These are phyloP conservation scores for Merluccius polli DNA, from an alignment of 2,797 vertebrate species.

Conservation along the genomic window DNA sequence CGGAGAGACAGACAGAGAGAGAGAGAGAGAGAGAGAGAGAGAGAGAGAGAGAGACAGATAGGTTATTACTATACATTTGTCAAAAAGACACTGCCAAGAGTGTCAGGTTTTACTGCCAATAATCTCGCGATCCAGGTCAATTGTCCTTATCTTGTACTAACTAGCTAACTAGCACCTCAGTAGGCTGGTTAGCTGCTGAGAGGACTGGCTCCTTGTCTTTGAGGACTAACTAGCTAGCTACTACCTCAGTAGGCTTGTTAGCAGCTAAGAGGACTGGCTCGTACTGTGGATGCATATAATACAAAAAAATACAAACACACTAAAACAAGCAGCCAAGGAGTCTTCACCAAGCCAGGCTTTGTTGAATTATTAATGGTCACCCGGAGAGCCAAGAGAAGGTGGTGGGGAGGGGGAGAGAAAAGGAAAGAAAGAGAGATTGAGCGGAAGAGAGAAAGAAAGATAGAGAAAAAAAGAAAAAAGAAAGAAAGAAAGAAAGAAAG, in stretches of 20 bases:
- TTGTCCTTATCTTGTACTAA: neutral
- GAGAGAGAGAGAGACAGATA: too few species aligned
- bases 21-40: too few species aligned
- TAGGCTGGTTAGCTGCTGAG: neutral
- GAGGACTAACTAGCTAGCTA: neutral
- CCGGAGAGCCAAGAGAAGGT: constrained; percentile 44
- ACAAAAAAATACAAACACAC: constrained; percentile 54
- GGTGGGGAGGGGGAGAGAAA: neutral
- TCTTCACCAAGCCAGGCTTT: constrained; percentile 38
- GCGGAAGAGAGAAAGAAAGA: too few species aligned
- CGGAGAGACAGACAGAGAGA: too few species aligned
- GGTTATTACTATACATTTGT: neutral
- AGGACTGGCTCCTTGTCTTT: too few species aligned
- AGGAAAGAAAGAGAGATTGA: neutral
- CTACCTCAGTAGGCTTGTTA: neutral
- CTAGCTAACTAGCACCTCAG: constrained; percentile 12
- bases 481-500: constrained; percentile 9
- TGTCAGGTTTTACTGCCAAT: neutral
- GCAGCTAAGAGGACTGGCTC: constrained; percentile 3
- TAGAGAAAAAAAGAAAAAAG: neutral
- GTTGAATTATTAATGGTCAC: constrained; percentile 69
- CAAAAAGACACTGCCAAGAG: neutral
- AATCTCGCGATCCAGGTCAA: neutral
- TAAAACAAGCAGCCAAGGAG: constrained; percentile 45
- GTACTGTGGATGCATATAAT: constrained; percentile 20